These are phyloP conservation scores for Chionodraco myersi DNA, from an alignment of 2,113 vertebrate genomes.

Conservation along the genomic window DNA sequence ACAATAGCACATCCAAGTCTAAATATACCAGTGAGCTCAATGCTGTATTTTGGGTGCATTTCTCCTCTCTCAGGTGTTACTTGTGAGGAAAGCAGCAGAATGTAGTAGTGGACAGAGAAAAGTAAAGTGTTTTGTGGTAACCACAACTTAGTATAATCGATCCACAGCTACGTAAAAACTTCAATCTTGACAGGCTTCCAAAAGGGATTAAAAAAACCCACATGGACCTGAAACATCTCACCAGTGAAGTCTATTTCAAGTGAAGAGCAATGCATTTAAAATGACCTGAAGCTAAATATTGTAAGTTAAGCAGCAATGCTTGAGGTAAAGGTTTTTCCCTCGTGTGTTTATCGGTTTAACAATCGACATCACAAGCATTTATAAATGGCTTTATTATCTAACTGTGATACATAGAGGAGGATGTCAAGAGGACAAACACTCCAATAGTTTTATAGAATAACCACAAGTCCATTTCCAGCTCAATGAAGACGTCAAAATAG, in stretches of 20 bases:
- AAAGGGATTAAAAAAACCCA: constrained; percentile 22
- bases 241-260: constrained; percentile 10
- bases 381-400: constrained; percentile 62
- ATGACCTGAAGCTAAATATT: constrained; percentile 25
- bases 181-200: constrained; percentile 25
- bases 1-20: constrained; percentile 69
- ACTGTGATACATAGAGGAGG: constrained; percentile 37
- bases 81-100: constrained; percentile 16
- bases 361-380: constrained; percentile 38
- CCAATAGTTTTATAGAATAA: constrained; percentile 58
- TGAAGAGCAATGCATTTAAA: constrained; percentile 28
- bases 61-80: constrained; percentile 16
- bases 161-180: constrained; percentile 35
- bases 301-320: constrained; percentile 19
- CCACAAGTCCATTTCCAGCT: constrained; percentile 66
- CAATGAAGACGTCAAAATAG: constrained; percentile 54
- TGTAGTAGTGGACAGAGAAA: not conserved
- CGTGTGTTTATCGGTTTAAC: constrained; percentile 45
- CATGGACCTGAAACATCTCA: constrained; percentile 5
- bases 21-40: constrained; percentile 51
- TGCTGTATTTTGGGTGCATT: constrained; percentile 14
- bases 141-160: constrained; percentile 33
- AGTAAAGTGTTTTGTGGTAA: constrained; percentile 10
- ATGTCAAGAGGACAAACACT: constrained; percentile 53
- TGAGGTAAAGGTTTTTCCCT: constrained; percentile 28